Base-by-base conservation (phyloP, 2,113 vertebrate genomes). In the Salminus brasiliensis region DNA sequence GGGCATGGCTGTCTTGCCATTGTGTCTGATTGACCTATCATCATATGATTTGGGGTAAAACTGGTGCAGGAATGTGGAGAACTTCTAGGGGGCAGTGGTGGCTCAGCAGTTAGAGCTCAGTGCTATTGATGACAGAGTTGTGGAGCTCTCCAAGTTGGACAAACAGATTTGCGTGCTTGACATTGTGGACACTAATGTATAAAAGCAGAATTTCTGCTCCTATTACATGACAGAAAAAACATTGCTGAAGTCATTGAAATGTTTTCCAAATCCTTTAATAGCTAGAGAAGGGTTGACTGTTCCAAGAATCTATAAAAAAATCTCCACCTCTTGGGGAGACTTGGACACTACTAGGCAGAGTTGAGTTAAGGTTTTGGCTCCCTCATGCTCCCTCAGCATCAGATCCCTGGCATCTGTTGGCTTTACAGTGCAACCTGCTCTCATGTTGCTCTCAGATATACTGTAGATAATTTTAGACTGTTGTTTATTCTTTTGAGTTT, bases 1-100 rank as follows among this genome's bases (percentile, higher is more conserved):
- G 5, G 1, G 4, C 25, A 10, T 57, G 5, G 9, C 23, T 4
- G 53, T 57, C 4, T n/a, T 4, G 53, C 25, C 4, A 10, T 4
- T 81, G 65, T 9, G 69, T 70, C 11, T 73, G 60, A n/a, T 74
- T 36, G 3, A 67, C 47, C 4, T 2, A 67, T 23, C 78, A 80
- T 79, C 23, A 79, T 15, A 5, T 53, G 49, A 10, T 72, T 79
- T 7, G 67, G 68, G 21, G 53, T 79, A 52, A 79, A 62, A 11
- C 67, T 68, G 0, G 76, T 79, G 27, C 34, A 60, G 29, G 68
- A 6, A 72, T 80, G 71, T 30, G 23, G 78, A 0, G 21, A 59
- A 39, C 52, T 73, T 9, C 65, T 3, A 10, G 41, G 43, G 10
- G 47, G n/a, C n/a, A n/a, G n/a, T n/a, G n/a, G n/a, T n/a, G n/a